phyloP scores from a whole-genome alignment of 2,113 vertebrate species.

The Rhinopithecus roxellana region DNA sequence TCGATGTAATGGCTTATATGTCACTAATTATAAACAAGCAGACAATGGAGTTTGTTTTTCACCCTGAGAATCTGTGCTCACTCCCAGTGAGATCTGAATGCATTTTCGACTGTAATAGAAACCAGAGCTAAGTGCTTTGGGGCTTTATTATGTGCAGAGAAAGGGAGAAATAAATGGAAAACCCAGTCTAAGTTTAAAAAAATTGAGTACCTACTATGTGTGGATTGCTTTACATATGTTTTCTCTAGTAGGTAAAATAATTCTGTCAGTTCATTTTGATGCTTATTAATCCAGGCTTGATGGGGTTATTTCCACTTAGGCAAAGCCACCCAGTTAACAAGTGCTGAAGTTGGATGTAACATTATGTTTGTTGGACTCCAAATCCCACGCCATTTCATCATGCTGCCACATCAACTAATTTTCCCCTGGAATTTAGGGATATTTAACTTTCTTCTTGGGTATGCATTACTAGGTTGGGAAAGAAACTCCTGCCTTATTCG shows the following conservation, averaged over 20 bases:
- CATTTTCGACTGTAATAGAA: conserved; percentile 65
- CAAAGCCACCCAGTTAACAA: not conserved
- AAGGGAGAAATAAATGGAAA: conserved; percentile 22
- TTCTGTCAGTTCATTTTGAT: not conserved
- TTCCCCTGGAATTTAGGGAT: not conserved
- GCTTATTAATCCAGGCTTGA: not conserved
- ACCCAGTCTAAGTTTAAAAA: not conserved
- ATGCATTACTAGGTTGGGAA: not conserved
- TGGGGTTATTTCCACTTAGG: not conserved
- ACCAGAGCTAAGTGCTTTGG: conserved; percentile 46
- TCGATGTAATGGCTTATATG: conserved; percentile 53
- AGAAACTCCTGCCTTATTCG: not conserved
- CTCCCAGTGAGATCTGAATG: conserved; percentile 51
- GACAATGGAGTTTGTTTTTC: conserved; percentile 75
- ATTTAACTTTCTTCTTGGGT: not conserved
- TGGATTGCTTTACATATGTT: not conserved
- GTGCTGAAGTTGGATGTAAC: not conserved
- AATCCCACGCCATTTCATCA: not conserved
- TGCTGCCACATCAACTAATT: not conserved
- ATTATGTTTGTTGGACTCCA: not conserved
- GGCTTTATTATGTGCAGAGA: not conserved
- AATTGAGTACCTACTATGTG: not conserved
- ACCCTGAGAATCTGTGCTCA: conserved; percentile 37
- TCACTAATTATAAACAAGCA: conserved; percentile 72
- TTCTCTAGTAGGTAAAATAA: not conserved